phyloP scores from a whole-genome alignment of 1,140 invertebrate genomes.

The Thaumatotibia leucotreta region DNA sequence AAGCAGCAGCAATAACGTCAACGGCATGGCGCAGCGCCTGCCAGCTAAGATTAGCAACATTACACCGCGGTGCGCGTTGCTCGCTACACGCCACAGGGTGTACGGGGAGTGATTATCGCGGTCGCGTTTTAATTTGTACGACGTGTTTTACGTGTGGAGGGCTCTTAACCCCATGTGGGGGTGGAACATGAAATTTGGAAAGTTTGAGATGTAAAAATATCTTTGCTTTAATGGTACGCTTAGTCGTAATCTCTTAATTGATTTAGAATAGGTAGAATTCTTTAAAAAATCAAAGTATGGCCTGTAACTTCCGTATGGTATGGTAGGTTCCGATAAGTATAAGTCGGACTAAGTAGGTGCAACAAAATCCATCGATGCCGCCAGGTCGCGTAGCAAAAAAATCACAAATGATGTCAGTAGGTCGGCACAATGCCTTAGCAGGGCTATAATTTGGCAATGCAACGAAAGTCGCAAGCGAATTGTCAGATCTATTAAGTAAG shows the following conservation, averaged over 20 bases:
- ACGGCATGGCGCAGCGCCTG: constrained; percentile 29
- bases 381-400: too few relatives aligned
- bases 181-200: constrained; percentile 13
- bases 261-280: too few relatives aligned
- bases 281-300: too few relatives aligned
- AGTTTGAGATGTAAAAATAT: constrained; percentile 7
- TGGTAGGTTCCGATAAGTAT: too few relatives aligned
- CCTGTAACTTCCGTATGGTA: too few relatives aligned
- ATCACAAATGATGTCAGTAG: too few relatives aligned
- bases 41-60: constrained; percentile 39
- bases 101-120: constrained; percentile 41
- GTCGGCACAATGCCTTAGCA: too few relatives aligned
- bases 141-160: constrained; percentile 43
- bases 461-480: too few relatives aligned
- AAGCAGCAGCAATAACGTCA: not conserved
- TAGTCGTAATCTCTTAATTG: not conserved
- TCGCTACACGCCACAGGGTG: constrained; percentile 21
- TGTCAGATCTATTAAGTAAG: too few relatives aligned
- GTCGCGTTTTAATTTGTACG: constrained; percentile 64
- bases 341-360: too few relatives aligned
- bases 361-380: too few relatives aligned
- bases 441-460: too few relatives aligned
- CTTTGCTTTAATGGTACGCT: not conserved
- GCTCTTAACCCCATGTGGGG: constrained; percentile 18
- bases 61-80: constrained; percentile 28